phyloP scores from a whole-genome alignment of 2,797 vertebrate genomes.

The Sphenopsis melanotis region DNA sequence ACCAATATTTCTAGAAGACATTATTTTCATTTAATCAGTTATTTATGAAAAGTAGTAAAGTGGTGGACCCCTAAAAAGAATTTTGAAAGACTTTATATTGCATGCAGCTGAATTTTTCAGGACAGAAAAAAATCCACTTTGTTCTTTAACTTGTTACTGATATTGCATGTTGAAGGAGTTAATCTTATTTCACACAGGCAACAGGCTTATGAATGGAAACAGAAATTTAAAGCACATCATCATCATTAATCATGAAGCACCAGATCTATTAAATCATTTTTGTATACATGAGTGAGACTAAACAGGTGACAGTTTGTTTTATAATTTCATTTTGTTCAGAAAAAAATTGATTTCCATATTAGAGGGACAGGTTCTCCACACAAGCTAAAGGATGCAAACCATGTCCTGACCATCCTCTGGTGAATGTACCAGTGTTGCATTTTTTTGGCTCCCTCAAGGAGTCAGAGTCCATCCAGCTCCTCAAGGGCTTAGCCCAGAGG shows the following conservation, averaged over 20 bases:
- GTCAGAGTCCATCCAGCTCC: neutral
- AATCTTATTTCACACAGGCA: neutral
- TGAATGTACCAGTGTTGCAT: neutral
- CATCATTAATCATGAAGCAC: neutral
- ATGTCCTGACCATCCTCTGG: neutral
- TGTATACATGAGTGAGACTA: neutral
- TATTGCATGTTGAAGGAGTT: neutral
- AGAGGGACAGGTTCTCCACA: neutral
- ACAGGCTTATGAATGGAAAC: neutral
- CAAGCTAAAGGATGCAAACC: neutral
- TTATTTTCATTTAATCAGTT: neutral
- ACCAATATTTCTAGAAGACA: neutral
- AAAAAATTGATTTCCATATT: neutral
- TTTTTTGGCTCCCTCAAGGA: neutral
- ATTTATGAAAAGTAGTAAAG: constrained; percentile 22
- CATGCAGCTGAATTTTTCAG: neutral
- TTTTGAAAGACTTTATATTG: neutral
- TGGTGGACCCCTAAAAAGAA: neutral
- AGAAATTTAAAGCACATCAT: neutral
- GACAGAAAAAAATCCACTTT: neutral
- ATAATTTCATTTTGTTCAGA: neutral
- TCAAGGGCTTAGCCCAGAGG: neutral
- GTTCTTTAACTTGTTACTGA: neutral
- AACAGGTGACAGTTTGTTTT: neutral
- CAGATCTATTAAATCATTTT: neutral